phyloP scores from a whole-genome alignment of 2,888 invertebrate species.

The Orchesellides sinensis region DNA sequence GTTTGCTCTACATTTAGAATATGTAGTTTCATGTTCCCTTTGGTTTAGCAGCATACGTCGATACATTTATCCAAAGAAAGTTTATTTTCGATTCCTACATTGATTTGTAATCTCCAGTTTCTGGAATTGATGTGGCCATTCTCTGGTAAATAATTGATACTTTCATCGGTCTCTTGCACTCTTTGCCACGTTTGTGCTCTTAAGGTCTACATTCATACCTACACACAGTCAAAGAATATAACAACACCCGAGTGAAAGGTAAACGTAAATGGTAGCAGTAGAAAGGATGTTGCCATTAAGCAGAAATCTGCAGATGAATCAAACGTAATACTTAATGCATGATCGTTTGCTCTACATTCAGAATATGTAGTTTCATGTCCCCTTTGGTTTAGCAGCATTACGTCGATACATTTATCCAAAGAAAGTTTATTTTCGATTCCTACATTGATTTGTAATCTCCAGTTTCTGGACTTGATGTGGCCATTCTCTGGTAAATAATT shows the following conservation, averaged over 20 bases:
- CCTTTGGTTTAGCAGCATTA: too few relatives aligned
- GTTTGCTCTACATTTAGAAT: too few relatives aligned
- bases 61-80: too few relatives aligned
- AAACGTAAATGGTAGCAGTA: too few relatives aligned
- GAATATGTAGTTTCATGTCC: too few relatives aligned
- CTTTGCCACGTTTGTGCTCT: constrained; percentile 2
- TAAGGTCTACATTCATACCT: not conserved
- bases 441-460: constrained; percentile 61
- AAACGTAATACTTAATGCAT: not conserved
- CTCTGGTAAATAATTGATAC: constrained; percentile 54
- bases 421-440: not conserved
- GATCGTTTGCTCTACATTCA: too few relatives aligned
- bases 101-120: constrained; percentile 55
- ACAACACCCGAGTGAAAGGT: too few relatives aligned
- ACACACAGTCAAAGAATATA: too few relatives aligned
- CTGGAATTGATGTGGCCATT: not conserved
- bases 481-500: constrained; percentile 55
- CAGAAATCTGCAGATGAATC: not conserved
- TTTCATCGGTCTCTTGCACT: constrained; percentile 46
- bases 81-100: not conserved
- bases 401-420: too few relatives aligned
- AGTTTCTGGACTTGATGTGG: constrained; percentile 47
- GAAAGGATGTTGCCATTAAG: not conserved
- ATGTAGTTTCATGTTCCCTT: too few relatives aligned
- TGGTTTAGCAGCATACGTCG: too few relatives aligned